Base-by-base conservation (phyloP, 1,140 invertebrate species). In the Drosophila lacteicornis region DNA sequence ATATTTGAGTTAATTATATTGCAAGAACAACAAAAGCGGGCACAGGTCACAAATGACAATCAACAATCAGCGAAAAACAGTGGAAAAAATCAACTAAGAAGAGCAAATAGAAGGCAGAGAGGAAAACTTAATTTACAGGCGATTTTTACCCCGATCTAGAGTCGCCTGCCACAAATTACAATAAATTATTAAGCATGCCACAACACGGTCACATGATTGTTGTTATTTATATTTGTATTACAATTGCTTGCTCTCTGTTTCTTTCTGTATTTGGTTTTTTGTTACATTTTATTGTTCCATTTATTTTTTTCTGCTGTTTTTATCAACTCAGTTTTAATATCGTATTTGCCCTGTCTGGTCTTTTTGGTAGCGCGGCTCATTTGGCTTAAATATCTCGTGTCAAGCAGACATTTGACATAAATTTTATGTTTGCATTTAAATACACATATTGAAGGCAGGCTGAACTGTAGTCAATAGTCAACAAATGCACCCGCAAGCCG, bases 341-440 rank as follows among this genome's bases (percentile, higher is more conserved):
- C 65, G 70, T 78, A 80, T 77, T 87, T 82, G 45, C 58, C 22
- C 59, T 80, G 77, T 83, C 76, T 91, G 79, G 56, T 22, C 55
- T 33, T 59, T 40, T 43, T 65, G 63, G 47, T 36, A 17, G 68
- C 53, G 53, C 33, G 82, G 68, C 69, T 77, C 83, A 87, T 86
- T 87, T 86, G 83, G 73, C 84, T 88, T 88, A 90, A 91, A 91
- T 90, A 90, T 91, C 88, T 90, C 90, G 85, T 91, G 90, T 81
- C 90, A 91, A 91, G 73, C 80, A 84, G 82, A 90, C 90, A 91
- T 91, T 91, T 91, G 90, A 91, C 90, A 91, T 90, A 81, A 91
- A 91, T 91, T 91, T 90, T 78, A 90, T 91, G 88, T 91, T 91
- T 91, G 90, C 88, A 85, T 91, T 91, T 91, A 90, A 91, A 91